Evolutionary conservation across 2,113 vertebrate genomes (phyloP).

Genomic region (Lota lota): DNA sequence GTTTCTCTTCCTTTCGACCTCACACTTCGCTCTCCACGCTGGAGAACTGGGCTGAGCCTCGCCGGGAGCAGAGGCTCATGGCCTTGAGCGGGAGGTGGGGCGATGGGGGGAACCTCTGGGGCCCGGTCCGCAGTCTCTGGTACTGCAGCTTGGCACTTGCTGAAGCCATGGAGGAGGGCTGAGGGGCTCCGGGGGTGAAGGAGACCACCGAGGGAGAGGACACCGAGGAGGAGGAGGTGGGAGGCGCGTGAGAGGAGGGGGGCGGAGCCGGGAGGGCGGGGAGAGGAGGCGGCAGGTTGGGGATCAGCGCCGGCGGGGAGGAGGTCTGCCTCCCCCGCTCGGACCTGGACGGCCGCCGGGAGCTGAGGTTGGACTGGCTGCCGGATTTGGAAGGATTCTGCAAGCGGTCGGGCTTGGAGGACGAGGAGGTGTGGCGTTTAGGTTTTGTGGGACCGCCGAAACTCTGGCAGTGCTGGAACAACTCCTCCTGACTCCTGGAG

Average conservation of each 20-base stretch:
- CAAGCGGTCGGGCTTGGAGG: conserved; percentile 68
- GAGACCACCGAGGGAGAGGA: conserved; percentile 73
- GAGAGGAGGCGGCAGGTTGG: conserved; percentile 58
- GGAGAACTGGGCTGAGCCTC: conserved; percentile 88
- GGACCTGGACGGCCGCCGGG: conserved; percentile 66
- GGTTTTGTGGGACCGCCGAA: conserved; percentile 65
- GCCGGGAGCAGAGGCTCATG: conserved; percentile 83
- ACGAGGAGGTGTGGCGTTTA: conserved; percentile 69
- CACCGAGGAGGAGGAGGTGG: conserved; percentile 70
- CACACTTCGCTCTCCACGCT: conserved; percentile 92
- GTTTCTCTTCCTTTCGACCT: conserved; percentile 28
- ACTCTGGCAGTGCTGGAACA: conserved; percentile 77
- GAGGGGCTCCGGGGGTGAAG: conserved; percentile 67
- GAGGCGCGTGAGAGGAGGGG: conserved; percentile 65
- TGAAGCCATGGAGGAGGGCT: conserved; percentile 68
- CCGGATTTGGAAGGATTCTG: conserved; percentile 79
- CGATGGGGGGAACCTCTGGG: conserved; percentile 74
- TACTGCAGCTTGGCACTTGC: conserved; percentile 80
- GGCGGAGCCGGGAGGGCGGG: conserved; percentile 73
- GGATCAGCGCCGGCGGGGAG: conserved; percentile 55
- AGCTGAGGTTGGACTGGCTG: conserved; percentile 84
- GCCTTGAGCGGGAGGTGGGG: conserved; percentile 77
- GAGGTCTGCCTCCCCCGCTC: conserved; percentile 62
- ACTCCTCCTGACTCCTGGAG: conserved; percentile 80
- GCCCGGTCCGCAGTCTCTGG: conserved; percentile 75